Conservation (phyloP, 2,797 vertebrate genomes). For the Lithobates pipiens region DNA sequence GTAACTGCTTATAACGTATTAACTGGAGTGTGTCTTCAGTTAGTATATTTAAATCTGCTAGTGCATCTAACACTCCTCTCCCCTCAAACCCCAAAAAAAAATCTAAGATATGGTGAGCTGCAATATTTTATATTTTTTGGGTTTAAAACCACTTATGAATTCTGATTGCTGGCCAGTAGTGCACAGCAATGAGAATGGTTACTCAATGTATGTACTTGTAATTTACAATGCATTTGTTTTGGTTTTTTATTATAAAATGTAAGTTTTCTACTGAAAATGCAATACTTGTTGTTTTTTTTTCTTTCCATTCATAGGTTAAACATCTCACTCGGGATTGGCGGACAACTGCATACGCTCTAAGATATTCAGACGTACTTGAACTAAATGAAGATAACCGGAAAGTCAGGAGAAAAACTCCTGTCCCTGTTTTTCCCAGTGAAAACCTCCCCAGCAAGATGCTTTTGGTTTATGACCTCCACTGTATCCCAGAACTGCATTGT, state of each 20-base stretch:
- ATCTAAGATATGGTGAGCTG: too few species aligned
- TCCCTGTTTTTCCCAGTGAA: conserved; percentile 93
- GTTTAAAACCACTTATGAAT: too few species aligned
- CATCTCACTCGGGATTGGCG: conserved; percentile 97
- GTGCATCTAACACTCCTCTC: too few species aligned
- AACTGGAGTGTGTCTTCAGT: too few species aligned
- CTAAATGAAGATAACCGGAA: conserved; percentile 92
- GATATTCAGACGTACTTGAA: conserved; percentile 86
- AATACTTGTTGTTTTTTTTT: background rate
- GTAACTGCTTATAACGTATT: too few species aligned
- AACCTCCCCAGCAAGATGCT: conserved; percentile 95
- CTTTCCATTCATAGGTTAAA: conserved; percentile 83
- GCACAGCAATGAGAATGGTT: too few species aligned
- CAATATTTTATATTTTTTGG: too few species aligned
- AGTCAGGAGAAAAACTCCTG: conserved; percentile 86
- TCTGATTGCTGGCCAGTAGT: too few species aligned
- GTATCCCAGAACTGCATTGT: conserved; percentile 82
- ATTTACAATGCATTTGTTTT: too few species aligned
- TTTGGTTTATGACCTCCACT: conserved; percentile 88
- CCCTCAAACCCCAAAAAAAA: too few species aligned
- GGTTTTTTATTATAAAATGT: background rate
- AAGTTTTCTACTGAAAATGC: background rate
- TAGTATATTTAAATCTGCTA: too few species aligned
- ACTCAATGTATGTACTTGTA: too few species aligned
- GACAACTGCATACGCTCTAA: conserved; percentile 91